Evolutionary conservation across 2,113 vertebrate genomes (phyloP), one percentile per base, ranked within the genome.

Genomic region (Chionis minor): DNA sequence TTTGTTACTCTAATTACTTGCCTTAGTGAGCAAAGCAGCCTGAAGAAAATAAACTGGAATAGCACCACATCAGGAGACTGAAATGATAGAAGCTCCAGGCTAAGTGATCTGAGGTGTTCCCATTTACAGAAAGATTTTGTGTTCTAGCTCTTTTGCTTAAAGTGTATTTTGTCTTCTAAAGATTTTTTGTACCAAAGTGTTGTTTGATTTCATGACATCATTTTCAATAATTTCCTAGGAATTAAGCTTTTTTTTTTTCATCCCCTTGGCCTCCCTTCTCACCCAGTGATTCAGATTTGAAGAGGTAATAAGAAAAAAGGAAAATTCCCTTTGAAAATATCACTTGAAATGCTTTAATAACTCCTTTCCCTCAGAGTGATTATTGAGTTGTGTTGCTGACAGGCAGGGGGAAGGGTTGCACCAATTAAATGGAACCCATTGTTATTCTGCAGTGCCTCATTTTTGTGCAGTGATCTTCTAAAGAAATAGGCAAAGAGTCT

Each of bases 1-100:
- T 97, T 97, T 97, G 91, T 63, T 52, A 78, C 83, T 90, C 81
- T 98, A 97, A 98, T 98, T 97, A 94, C 86, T 97, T 97, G 81
- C 71, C 58, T 96, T 96, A 81, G 56, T 94, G 86, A 88, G 47
- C 93, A 91, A 96, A 61, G 44, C 42, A 81, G 91, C 94, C 82
- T 35, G 67, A 96, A 88, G 93, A 96, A 92, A 97, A 93, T 81
- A 88, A 92, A 94, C 42, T 47, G 42, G 55, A 90, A 95, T 81
- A 86, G 67, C 52, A 95, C 69, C 59, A 90, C 27, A 67, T 87
- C 62, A 94, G 78, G 83, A 93, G 82, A 74, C 54, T 94, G 58
- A 89, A 84, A 71, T 73, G 69, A 92, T 65, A 95, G 82, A 94
- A 92, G 56, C 94, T 96, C 33, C 45, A 66, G 81, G 82, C 79